Evolutionary conservation across 2,888 invertebrate species (phyloP).

Genomic region (Callosobruchus maculatus): DNA sequence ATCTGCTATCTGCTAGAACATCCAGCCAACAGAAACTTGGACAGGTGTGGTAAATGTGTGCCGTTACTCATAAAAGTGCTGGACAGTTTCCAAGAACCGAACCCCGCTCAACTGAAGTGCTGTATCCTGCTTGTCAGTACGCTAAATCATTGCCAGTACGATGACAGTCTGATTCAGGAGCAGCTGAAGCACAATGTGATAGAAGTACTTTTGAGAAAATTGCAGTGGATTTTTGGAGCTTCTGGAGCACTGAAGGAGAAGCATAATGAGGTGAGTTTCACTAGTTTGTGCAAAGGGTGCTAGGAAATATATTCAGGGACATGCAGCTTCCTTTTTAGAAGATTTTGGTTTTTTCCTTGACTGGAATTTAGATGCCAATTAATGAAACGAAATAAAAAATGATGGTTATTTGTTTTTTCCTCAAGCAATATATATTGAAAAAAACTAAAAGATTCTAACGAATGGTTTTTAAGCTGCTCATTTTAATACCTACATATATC

Average conservation of each 20-base stretch:
- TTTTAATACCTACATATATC: too few species aligned
- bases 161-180: slow-evolving; percentile 33
- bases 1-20: slow-evolving; percentile 39
- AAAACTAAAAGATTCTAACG: too few species aligned
- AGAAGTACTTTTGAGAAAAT: slow-evolving; percentile 35
- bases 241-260: slow-evolving; percentile 20
- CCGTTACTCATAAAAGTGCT: slow-evolving; percentile 34
- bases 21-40: slow-evolving; percentile 34
- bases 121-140: slow-evolving; percentile 38
- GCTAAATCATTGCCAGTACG: slow-evolving; percentile 39
- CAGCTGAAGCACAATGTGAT: slow-evolving; percentile 37
- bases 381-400: too few species aligned
- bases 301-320: too few species aligned
- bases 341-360: too few species aligned
- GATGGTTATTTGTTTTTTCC: too few species aligned
- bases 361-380: too few species aligned
- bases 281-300: too few species aligned
- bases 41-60: slow-evolving; percentile 32
- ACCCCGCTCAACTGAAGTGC: slow-evolving; percentile 35
- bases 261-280: slow-evolving; percentile 9
- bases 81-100: slow-evolving; percentile 28
- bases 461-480: too few species aligned
- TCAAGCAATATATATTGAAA: too few species aligned
- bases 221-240: slow-evolving; percentile 36
- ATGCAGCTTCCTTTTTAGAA: too few species aligned